phyloP scores from a whole-genome alignment of 2,888 invertebrate species.

The Meandrusa payeni region DNA sequence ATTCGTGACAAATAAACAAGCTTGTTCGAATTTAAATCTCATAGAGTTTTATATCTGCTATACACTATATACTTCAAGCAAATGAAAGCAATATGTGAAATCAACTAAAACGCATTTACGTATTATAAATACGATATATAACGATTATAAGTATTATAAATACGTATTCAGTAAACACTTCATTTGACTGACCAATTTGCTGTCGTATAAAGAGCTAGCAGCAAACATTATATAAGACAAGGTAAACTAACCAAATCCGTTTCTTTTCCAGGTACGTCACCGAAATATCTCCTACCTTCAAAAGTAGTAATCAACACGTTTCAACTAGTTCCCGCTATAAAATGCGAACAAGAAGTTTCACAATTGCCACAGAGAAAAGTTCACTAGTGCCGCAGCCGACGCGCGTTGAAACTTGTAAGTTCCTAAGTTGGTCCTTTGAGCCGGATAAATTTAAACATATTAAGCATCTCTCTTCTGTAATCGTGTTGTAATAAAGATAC shows the following conservation, averaged over 20 bases:
- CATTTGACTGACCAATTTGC: no score
- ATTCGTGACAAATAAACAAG: no score
- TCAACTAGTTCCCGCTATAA: conserved; percentile 30
- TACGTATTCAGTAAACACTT: no score
- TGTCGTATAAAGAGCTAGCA: no score
- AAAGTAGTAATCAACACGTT: conserved; percentile 37
- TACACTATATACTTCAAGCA: no score
- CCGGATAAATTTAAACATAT: conserved; percentile 34
- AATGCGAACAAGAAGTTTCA: conserved; percentile 39
- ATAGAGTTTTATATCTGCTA: no score
- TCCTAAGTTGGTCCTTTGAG: conserved; percentile 43
- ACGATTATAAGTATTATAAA: no score
- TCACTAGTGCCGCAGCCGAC: conserved; percentile 28
- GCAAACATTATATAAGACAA: no score
- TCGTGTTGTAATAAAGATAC: conserved; percentile 1
- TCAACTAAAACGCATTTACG: no score
- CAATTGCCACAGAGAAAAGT: conserved; percentile 51
- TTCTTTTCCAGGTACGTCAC: conserved; percentile 46
- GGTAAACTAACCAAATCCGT: neutral
- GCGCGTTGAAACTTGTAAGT: conserved; percentile 38
- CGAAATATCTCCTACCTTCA: conserved; percentile 8
- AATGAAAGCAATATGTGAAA: no score
- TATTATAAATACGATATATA: no score
- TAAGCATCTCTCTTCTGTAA: conserved; percentile 15
- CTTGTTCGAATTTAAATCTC: no score